Evolutionary conservation across 2,113 vertebrate genomes (phyloP), one percentile per base, ranked within the genome.

Genomic region (Oxyruncus cristatus): DNA sequence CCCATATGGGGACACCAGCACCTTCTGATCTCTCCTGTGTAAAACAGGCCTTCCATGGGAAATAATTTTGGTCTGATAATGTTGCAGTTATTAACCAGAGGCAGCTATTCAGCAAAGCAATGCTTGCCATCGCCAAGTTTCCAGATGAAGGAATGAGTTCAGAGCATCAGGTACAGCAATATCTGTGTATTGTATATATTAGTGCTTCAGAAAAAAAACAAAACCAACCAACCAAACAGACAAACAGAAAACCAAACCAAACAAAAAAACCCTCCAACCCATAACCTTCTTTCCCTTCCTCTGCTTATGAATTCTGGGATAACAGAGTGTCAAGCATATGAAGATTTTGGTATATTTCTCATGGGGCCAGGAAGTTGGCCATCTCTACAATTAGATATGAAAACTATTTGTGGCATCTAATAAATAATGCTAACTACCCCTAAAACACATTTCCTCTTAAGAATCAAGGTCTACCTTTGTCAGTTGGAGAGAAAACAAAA

Each of bases 151-250:
- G 32, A 44, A 65, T 0, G 9, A 12, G 24, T 12, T 65, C 72
- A 28, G 23, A 41, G 37, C 46, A 52, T 16, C 75, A 76, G 52
- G 33, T 30, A 5, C 0, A 44, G 22, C 5, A 35, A 17, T 9
- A 37, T 2, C 3, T 0, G 4, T 44, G 21, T 12, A 3, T 33
- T 3, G 1, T 6, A 19, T 11, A 1, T 14, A 14, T 14, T 52
- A 47, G 35, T n/a, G 59, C 8, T 72, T 65, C 44, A 35, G 37
- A 41, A 77, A 55, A 53, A 42, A 46, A 26, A 39, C 1, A 5
- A 24, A 61, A 37, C 9, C n/a, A 58, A 58, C 23, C 8, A 11
- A 61, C 12, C 16, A 27, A 30, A 28, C 8, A 17, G 8, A 18
- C 16, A 27, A 30, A 28, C 8, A 17, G 8, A 55, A 61, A 55